These are phyloP conservation scores for Amphiprion percula DNA, from an alignment of 2,113 vertebrate genomes.

Conservation along the genomic window DNA sequence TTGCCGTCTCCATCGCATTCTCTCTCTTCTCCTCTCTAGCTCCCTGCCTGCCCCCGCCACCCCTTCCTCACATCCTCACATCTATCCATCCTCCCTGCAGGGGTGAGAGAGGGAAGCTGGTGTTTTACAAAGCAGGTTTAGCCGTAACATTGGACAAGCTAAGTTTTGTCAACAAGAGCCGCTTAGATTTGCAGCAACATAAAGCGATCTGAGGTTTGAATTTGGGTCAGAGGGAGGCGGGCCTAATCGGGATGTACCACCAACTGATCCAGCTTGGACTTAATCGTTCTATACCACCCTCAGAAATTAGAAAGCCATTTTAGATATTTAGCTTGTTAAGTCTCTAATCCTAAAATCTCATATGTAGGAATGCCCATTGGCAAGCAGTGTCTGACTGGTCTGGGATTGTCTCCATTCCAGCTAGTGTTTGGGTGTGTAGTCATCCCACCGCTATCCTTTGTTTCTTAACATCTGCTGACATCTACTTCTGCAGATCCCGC, in stretches of 20 bases:
- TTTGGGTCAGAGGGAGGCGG: slow-evolving; percentile 69
- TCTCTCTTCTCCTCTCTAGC: slow-evolving; percentile 12
- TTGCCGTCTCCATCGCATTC: slow-evolving; percentile 58
- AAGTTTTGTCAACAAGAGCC: slow-evolving; percentile 72
- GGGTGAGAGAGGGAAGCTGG: slow-evolving; percentile 29
- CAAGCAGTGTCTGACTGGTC: slow-evolving; percentile 31
- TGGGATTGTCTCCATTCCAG: slow-evolving; percentile 54
- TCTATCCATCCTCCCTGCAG: slow-evolving; percentile 49
- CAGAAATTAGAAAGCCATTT: slow-evolving; percentile 72
- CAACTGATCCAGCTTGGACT: slow-evolving; percentile 55
- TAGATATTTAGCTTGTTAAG: slow-evolving; percentile 65
- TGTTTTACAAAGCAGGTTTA: slow-evolving; percentile 65
- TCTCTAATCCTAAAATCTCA: slow-evolving; percentile 70
- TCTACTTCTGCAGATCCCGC: slow-evolving; percentile 27
- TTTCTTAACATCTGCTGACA: slow-evolving; percentile 10
- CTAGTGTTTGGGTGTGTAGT: slow-evolving; percentile 12
- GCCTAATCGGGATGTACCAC: slow-evolving; percentile 63
- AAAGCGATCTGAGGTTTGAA: slow-evolving; percentile 60
- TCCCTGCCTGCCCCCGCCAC: neutral
- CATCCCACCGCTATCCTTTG: slow-evolving; percentile 25
- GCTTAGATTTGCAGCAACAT: slow-evolving; percentile 56
- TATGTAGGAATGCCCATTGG: slow-evolving; percentile 25
- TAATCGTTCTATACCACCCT: slow-evolving; percentile 60
- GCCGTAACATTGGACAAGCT: slow-evolving; percentile 49
- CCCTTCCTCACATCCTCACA: neutral